phyloP scores from a whole-genome alignment of 2,113 vertebrate genomes.

The Phylloscopus trochiloides region DNA sequence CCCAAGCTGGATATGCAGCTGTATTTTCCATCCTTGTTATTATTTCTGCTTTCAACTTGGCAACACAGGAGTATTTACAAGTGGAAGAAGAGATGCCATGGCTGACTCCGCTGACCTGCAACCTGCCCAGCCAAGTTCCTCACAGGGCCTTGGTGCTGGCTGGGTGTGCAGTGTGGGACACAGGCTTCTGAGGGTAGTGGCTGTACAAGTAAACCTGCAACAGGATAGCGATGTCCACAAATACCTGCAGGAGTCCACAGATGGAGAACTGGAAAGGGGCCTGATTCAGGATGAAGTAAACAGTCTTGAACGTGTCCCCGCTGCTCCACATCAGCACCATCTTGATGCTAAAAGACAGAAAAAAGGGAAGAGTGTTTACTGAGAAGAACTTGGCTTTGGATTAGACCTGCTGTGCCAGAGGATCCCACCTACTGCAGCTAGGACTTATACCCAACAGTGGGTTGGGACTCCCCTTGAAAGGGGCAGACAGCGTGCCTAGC shows the following conservation, averaged over 20 bases:
- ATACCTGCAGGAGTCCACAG: constrained; percentile 92
- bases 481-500: accelerated
- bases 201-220: constrained; percentile 91
- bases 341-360: constrained; percentile 81
- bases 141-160: constrained; percentile 91
- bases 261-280: constrained; percentile 95
- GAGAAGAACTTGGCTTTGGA: background rate
- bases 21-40: background rate
- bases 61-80: background rate
- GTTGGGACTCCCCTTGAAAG: accelerated
- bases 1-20: background rate
- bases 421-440: background rate
- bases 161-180: constrained; percentile 81
- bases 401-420: background rate
- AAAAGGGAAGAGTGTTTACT: background rate
- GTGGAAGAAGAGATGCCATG: background rate
- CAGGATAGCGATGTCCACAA: constrained; percentile 91
- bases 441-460: background rate
- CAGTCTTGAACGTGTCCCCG: constrained; percentile 95
- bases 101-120: background rate
- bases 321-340: constrained; percentile 99
- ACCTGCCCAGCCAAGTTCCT: background rate
- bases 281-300: constrained; percentile 92
- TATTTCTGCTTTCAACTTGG: background rate
- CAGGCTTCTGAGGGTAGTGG: constrained; percentile 84